Conservation (phyloP, 2,888 invertebrate genomes). For the Peribatodes rhomboidaria region DNA sequence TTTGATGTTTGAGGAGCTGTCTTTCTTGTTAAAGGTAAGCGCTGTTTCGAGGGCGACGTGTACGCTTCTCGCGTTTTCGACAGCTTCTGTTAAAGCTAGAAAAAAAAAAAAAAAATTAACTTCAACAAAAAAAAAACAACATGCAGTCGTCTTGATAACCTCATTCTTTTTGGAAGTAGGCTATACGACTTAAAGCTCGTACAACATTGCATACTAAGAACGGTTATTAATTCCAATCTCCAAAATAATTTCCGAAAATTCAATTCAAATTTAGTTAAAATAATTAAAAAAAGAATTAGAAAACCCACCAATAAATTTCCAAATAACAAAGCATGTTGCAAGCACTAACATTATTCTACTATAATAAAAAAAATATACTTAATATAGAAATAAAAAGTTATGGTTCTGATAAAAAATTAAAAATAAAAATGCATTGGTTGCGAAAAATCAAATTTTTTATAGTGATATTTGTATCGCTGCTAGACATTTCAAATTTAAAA, state of each 20-base stretch:
- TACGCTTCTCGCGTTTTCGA: constrained; percentile 50
- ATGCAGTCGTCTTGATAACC: too few species aligned
- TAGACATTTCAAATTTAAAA: neutral
- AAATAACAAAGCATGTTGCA: constrained; percentile 19
- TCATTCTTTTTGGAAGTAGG: too few species aligned
- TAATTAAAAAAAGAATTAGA: constrained; percentile 35
- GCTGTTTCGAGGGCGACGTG: constrained; percentile 69
- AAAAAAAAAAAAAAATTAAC: too few species aligned
- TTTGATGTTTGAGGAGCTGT: constrained; percentile 52
- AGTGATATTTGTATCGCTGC: neutral
- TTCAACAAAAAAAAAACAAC: too few species aligned
- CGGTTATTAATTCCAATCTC: too few species aligned
- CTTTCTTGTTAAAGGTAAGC: constrained; percentile 59
- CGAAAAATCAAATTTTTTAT: neutral
- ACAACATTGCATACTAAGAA: too few species aligned
- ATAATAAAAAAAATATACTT: neutral
- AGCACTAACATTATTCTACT: constrained; percentile 25
- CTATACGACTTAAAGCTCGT: too few species aligned
- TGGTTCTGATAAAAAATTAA: neutral
- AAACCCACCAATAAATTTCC: constrained; percentile 25
- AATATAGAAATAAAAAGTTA: neutral
- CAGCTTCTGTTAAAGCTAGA: too few species aligned
- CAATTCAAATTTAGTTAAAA: neutral
- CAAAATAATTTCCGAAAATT: too few species aligned
- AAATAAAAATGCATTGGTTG: constrained; percentile 16